Evolutionary conservation across 2,113 vertebrate species (phyloP), one percentile per base, ranked within the genome.

Genomic region (Lagenorhynchus albirostris): DNA sequence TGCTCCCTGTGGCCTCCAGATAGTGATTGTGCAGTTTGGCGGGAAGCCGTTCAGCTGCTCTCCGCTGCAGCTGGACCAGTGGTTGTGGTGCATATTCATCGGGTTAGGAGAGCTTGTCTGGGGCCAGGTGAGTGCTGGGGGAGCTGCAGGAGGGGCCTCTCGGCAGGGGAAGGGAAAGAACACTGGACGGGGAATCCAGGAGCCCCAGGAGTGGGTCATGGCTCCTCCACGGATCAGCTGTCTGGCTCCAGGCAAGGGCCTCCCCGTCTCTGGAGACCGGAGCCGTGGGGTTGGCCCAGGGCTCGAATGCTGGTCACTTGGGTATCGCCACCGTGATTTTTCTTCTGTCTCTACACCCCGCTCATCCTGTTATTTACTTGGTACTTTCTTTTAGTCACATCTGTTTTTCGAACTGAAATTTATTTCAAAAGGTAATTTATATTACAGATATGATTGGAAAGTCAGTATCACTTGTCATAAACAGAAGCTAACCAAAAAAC

Each of bases 21-120:
- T 99, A 98, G 97, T 99, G 94, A 99, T 99, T 93, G 99, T 99
- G 96, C 99, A 99, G 98, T 99, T 99, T 97, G 99, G 99, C 96
- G 99, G 99, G 44, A 99, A 99, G 97, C 99, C 99, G 0, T 99
- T 99, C 98, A 99, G 99, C 98, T 99, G 99, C 96, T 99, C 99
- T 31, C 99, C 99, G 9, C 98, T 99, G 93, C 98, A 99, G 98
- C 96, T 99, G 97, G 99, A 99, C 96, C 99, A 99, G 96, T 99
- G 99, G 99, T 99, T 99, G 99, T 99, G 99, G 99, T 99, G 99
- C 98, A 98, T 99, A 97, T 99, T 99, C 98, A 99, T 99, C 14
- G 99, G 99, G 76, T 89, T 99, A 55, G 99, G 99, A 98, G 99
- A 99, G 97, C 99, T 99, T 60, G 99, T 99, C 74, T 99, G 99